Conservation (phyloP, 2,888 invertebrate species). For the Cephonodes hylas region DNA sequence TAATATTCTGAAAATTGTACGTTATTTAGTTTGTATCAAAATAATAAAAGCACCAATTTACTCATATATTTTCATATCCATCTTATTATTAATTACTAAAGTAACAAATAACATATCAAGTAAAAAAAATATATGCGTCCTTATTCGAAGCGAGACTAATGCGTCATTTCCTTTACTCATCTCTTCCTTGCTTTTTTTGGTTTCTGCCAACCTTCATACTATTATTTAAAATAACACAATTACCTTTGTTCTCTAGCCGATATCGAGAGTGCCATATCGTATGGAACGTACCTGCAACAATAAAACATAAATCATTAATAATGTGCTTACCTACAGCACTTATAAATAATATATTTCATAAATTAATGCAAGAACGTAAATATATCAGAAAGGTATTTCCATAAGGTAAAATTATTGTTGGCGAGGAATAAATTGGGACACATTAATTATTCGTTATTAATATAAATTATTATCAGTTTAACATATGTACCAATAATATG, state of each 20-base stretch:
- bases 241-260: constrained; percentile 24
- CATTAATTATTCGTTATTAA: no score
- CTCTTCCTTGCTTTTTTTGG: neutral
- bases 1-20: no score
- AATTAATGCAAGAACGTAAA: no score
- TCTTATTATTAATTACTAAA: no score
- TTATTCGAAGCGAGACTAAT: neutral
- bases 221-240: neutral
- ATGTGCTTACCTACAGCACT: no score
- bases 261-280: constrained; percentile 21
- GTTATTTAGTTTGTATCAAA: no score
- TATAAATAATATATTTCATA: no score
- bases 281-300: constrained; percentile 56
- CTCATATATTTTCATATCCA: no score
- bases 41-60: no score
- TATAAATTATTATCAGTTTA: no score
- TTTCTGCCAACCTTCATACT: neutral
- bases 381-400: neutral
- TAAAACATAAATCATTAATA: constrained; percentile 22
- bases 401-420: neutral
- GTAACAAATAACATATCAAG: neutral
- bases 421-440: neutral
- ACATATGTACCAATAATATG: no score
- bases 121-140: neutral
- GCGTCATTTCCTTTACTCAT: neutral